Percentiles rank a stretch among this genome's conserved stretches.
Conservation (phyloP, 2,797 vertebrate species). For the Danio tinwini region DNA sequence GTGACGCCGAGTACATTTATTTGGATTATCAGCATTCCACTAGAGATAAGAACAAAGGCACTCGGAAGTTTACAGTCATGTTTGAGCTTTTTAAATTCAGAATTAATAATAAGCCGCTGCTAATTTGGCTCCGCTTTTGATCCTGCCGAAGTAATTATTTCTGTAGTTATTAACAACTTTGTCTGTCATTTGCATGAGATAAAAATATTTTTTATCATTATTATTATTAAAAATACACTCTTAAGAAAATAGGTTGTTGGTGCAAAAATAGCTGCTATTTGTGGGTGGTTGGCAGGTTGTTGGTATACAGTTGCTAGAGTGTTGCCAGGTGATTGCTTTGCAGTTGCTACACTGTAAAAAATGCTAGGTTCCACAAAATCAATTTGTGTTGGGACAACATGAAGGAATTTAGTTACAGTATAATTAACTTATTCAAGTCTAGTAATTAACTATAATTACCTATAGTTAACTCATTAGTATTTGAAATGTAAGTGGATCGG, state of each 20-base stretch:
- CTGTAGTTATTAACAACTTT: conserved; percentile 65
- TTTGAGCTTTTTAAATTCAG: conserved; percentile 76
- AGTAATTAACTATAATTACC: too few species aligned
- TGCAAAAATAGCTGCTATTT: neutral
- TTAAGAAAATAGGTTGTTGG: neutral
- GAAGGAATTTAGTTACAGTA: too few species aligned
- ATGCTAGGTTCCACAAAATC: too few species aligned
- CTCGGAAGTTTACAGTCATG: conserved; percentile 75
- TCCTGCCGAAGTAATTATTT: conserved; percentile 73
- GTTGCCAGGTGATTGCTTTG: too few species aligned
- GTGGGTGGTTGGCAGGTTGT: neutral
- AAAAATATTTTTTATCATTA: conserved; percentile 2
- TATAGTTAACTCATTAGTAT: too few species aligned
- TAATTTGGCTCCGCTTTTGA: conserved; percentile 81
- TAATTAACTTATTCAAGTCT: too few species aligned
- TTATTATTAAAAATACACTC: neutral
- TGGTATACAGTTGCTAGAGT: too few species aligned
- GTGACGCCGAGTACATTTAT: conserved; percentile 80
- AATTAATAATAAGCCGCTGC: conserved; percentile 79
- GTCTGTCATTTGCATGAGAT: conserved; percentile 69
- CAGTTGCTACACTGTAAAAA: too few species aligned
- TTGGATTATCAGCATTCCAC: conserved; percentile 82
- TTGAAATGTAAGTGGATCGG: too few species aligned
- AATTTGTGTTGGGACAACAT: too few species aligned
- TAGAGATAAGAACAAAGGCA: conserved; percentile 78